phyloP scores from a whole-genome alignment of 1,140 invertebrate species.

The Bursaphelenchus mucronatus region DNA sequence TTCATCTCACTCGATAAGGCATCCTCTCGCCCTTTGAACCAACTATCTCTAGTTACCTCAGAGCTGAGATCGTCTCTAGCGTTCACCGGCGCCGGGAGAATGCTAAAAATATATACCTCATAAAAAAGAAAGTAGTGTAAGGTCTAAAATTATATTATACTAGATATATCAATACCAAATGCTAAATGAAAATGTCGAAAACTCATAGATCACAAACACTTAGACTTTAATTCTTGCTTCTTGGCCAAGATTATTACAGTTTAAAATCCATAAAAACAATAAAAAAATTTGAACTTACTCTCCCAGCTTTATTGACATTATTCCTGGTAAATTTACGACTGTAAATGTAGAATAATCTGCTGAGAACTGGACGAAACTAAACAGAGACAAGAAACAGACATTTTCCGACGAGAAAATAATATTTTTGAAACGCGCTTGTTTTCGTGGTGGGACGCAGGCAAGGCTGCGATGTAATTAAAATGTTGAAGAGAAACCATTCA shows the following conservation, averaged over 20 bases:
- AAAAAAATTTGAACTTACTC: constrained; percentile 31
- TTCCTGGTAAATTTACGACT: too few relatives aligned
- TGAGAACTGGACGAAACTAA: too few relatives aligned
- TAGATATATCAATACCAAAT: background rate
- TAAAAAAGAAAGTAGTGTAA: constrained; percentile 1
- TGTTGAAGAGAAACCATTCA: too few relatives aligned
- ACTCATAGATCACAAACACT: background rate
- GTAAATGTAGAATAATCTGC: too few relatives aligned
- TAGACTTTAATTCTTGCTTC: background rate
- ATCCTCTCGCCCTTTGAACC: constrained; percentile 51
- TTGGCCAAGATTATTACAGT: constrained; percentile 2
- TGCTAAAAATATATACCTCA: constrained; percentile 25
- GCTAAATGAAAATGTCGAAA: background rate
- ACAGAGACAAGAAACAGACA: too few relatives aligned
- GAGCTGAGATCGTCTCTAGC: constrained; percentile 10
- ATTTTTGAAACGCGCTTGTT: too few relatives aligned
- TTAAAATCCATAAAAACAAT: background rate
- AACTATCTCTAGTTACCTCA: constrained; percentile 49
- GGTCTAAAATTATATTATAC: constrained; percentile 1
- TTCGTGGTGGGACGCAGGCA: too few relatives aligned
- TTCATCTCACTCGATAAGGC: constrained; percentile 3
- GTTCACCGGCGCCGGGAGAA: constrained; percentile 31
- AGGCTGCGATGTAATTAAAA: too few relatives aligned
- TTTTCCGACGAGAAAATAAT: too few relatives aligned
- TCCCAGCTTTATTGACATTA: constrained; percentile 30